These are phyloP conservation scores for Schizopygopsis pylzovi DNA, from an alignment of 2,797 vertebrate genomes.

Conservation along the genomic window DNA sequence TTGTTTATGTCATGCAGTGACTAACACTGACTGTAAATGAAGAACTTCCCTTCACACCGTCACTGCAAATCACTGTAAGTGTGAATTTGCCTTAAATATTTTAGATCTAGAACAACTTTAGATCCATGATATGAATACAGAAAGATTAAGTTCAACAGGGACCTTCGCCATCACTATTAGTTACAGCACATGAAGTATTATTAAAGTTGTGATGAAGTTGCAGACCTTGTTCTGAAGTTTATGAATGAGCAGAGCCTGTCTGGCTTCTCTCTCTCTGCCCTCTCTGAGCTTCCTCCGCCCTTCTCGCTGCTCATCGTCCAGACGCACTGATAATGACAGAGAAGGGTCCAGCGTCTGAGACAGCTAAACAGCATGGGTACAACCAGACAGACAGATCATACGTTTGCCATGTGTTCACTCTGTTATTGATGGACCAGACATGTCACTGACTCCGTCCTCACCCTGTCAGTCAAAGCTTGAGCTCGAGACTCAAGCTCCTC, in stretches of 20 bases:
- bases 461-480: constrained; percentile 73
- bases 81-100: neutral
- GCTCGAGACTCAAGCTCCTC: constrained; percentile 74
- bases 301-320: constrained; percentile 69
- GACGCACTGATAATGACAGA: constrained; percentile 53
- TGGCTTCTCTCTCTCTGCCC: constrained; percentile 83
- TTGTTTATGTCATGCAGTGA: neutral
- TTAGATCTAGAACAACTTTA: neutral
- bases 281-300: constrained; percentile 77
- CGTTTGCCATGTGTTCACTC: neutral
- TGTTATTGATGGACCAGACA: neutral
- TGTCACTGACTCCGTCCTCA: constrained; percentile 58
- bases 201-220: neutral
- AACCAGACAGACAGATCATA: constrained; percentile 29
- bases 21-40: neutral
- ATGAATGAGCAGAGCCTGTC: constrained; percentile 85
- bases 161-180: neutral
- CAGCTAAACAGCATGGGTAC: constrained; percentile 45
- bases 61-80: neutral
- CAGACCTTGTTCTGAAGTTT: constrained; percentile 89
- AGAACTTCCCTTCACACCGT: neutral
- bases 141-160: neutral
- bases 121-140: neutral
- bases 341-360: constrained; percentile 58
- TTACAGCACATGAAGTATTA: neutral